Base-by-base conservation (phyloP, 2,888 invertebrate species). In the Mythimna loreyi region DNA sequence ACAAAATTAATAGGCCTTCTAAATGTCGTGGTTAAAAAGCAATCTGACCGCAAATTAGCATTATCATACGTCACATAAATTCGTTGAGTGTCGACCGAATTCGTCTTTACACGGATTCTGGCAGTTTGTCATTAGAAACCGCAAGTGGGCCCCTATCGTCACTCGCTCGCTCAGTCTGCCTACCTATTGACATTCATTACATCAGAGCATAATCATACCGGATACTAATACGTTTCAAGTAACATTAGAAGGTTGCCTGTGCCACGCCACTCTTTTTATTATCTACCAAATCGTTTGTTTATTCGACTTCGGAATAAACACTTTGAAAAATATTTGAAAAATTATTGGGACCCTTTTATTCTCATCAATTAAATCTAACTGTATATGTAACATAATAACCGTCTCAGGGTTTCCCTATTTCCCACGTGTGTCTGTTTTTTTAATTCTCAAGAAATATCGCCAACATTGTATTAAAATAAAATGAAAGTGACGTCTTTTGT, bases 121-220 rank as follows among this genome's bases (percentile, higher is more conserved):
- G 45, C 53, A 67, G 40, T 59, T 78, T 80, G 77, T 78, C 75
- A 83, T 80, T 81, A 78, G 57, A 75, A 76, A 78, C 84, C 85
- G 80, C 82, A 85, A 82, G 81, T 79, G 84, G 82, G 83, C 78
- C 86, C 75, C 81, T 82, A 75, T 78, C 69, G 81, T 82, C 73
- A 81, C 65, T 76, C 72, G 74, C 73, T 71, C 63, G 74, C 72
- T 76, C 63, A 73, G 77, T 71, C 83, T 81, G 77, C 75, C 80
- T 82, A 80, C 78, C 85, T 87, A 89, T 89, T 88, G 86, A 89
- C 86, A 91, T 87, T 89, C 83, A 89, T 91, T 90, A 91, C 90
- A 92, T 91, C 90, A 92, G 84, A 88, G 79, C 80, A 87, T 87
- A 89, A 89, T 90, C 89, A 87, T 92, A 89, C 93, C 93, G 93